Percentiles rank a stretch among this genome's conserved stretches.
Conservation (phyloP, 2,797 vertebrate species). For the Parambassis ranga region DNA sequence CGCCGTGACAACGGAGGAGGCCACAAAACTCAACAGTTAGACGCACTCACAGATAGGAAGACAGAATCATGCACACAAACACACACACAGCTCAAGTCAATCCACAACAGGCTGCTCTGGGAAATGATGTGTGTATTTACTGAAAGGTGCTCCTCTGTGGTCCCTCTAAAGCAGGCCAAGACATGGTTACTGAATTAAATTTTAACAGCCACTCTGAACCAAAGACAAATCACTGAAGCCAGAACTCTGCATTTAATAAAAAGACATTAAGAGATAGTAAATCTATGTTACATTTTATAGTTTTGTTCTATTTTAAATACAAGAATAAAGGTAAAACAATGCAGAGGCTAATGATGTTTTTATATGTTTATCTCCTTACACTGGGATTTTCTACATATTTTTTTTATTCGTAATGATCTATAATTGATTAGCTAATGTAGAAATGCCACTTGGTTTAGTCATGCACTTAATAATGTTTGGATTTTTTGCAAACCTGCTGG, state of each 20-base stretch:
- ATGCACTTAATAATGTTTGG: background rate
- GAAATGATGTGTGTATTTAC: constrained; percentile 11
- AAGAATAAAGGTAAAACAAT: background rate
- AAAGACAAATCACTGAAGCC: constrained; percentile 45
- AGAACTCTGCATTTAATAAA: background rate
- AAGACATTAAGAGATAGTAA: background rate
- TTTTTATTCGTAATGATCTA: constrained; percentile 3
- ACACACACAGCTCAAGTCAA: too few species aligned
- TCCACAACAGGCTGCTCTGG: background rate
- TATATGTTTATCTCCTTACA: background rate
- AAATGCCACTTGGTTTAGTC: background rate
- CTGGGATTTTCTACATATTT: constrained; percentile 15
- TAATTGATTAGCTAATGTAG: background rate
- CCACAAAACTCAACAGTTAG: constrained; percentile 71
- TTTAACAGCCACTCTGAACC: constrained; percentile 33
- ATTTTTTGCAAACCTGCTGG: background rate
- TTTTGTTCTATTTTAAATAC: background rate
- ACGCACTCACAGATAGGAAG: background rate
- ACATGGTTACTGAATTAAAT: background rate
- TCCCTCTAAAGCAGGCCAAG: background rate
- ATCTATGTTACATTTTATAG: background rate
- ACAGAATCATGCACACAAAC: constrained; percentile 1
- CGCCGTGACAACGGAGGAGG: constrained; percentile 61
- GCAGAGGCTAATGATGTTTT: background rate
- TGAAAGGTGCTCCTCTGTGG: constrained; percentile 10